Evolutionary conservation across 2,113 vertebrate species (phyloP), one percentile per base, ranked within the genome.

Genomic region (Eolophus roseicapilla): DNA sequence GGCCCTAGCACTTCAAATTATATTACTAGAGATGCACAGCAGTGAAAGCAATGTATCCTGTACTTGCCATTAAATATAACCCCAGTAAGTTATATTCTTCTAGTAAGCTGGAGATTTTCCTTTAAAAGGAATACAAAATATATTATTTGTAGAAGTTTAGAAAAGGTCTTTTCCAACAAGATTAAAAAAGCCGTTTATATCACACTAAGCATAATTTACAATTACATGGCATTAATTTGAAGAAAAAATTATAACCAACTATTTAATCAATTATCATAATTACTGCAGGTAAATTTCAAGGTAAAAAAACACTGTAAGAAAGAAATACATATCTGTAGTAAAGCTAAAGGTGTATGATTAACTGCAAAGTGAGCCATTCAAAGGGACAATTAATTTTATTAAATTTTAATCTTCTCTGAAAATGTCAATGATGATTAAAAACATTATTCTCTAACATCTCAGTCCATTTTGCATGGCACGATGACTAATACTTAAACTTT

Each of bases 1-100:
- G 97, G 97, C 97, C 96, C 97, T 97, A 97, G 97, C 98, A 98
- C 97, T 98, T 98, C 97, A 98, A 98, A 98, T 98, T 98, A 95
- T 62, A 97, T 98, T 98, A 98, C 96, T 81, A 89, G 96, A 98
- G 97, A 97, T 96, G 83, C 92, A 97, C 96, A 94, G 90, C n/a
- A 90, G 96, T 69, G 75, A 95, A 96, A 96, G 96, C 85, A 93
- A 93, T 69, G 24, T 96, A 92, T 95, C 96, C 91, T 87, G 97
- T 73, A 52, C 95, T 94, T 96, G 93, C 94, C 78, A 92, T 96
- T 95, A 92, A 88, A 94, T 81, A 82, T 92, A 96, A 97, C 93
- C 94, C 81, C 93, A 78, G 88, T 57, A 94, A 97, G 71, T 82
- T 94, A 88, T 85, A 71, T 44, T 86, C 90, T 82, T 68, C 59